Percentiles rank a stretch among this genome's conserved stretches.
Evolutionary conservation across 2,888 invertebrate genomes (phyloP).

Genomic region (Amiota minor): DNA sequence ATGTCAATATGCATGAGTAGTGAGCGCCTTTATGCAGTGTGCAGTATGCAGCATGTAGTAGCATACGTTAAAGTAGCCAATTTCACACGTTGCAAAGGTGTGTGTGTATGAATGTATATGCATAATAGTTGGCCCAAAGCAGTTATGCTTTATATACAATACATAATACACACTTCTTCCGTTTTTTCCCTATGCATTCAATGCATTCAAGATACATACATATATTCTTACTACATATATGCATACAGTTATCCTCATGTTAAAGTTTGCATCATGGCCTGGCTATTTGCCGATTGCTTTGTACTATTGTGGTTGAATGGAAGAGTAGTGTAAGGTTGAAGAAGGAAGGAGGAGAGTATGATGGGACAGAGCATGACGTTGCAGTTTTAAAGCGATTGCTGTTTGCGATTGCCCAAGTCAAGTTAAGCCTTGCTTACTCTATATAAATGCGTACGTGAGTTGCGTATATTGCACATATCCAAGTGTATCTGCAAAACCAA

Average conservation of each 20-base stretch:
- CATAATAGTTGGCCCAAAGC: neutral
- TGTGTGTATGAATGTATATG: too few species aligned
- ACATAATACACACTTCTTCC: too few species aligned
- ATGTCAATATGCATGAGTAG: constrained; percentile 51
- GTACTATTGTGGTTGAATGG: neutral
- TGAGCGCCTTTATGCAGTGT: neutral
- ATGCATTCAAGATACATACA: neutral
- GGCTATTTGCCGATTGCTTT: neutral
- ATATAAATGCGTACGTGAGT: neutral
- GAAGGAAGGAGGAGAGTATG: neutral
- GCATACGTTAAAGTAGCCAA: neutral
- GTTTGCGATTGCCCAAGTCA: constrained; percentile 52
- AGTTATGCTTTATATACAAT: neutral
- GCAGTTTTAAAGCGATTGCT: constrained; percentile 61
- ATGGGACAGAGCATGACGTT: constrained; percentile 49
- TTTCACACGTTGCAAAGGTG: constrained; percentile 9
- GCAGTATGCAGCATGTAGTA: neutral
- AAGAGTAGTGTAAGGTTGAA: neutral
- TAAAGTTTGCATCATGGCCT: too few species aligned
- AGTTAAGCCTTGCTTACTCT: neutral
- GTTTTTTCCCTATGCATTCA: too few species aligned
- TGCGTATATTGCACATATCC: neutral
- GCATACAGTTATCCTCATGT: constrained; percentile 17
- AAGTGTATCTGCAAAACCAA: neutral
- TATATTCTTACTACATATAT: neutral